Conservation (phyloP, 37 sponge, comb jelly and placozoan species). For the Beroe ovata region DNA sequence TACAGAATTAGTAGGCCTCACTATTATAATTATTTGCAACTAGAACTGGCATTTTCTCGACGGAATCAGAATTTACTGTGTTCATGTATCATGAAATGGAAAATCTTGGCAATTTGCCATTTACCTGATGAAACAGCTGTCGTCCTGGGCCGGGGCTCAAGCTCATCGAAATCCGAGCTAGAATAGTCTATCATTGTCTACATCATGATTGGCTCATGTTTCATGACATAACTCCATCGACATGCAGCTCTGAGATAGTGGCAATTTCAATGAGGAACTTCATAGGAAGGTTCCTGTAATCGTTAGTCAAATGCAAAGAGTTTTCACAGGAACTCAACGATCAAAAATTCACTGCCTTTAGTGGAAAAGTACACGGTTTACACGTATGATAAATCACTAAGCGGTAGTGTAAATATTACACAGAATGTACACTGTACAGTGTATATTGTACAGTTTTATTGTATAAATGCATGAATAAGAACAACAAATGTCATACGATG, state of each 20-base stretch:
- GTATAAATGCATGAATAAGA: too few relatives aligned
- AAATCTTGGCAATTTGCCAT: background rate
- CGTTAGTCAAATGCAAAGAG: too few relatives aligned
- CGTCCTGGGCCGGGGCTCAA: slow-evolving; percentile 7
- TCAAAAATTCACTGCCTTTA: too few relatives aligned
- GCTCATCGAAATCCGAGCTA: background rate
- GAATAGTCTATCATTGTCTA: background rate
- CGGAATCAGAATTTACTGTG: too few relatives aligned
- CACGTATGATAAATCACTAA: too few relatives aligned
- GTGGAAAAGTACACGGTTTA: too few relatives aligned
- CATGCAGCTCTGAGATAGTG: background rate
- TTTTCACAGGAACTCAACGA: too few relatives aligned
- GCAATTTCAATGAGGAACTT: background rate
- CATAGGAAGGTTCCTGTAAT: background rate
- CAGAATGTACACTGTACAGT: background rate
- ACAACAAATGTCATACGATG: too few relatives aligned
- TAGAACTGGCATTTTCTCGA: too few relatives aligned
- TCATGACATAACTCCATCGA: background rate
- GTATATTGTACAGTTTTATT: background rate
- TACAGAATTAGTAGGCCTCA: too few relatives aligned
- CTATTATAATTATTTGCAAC: too few relatives aligned
- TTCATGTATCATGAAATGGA: background rate
- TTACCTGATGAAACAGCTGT: slow-evolving; percentile 65
- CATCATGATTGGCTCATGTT: background rate
- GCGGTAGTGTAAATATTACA: too few relatives aligned